Evolutionary conservation across 2,797 vertebrate species (phyloP), one percentile per base, ranked within the genome.

Genomic region (Geotrypetes seraphini): DNA sequence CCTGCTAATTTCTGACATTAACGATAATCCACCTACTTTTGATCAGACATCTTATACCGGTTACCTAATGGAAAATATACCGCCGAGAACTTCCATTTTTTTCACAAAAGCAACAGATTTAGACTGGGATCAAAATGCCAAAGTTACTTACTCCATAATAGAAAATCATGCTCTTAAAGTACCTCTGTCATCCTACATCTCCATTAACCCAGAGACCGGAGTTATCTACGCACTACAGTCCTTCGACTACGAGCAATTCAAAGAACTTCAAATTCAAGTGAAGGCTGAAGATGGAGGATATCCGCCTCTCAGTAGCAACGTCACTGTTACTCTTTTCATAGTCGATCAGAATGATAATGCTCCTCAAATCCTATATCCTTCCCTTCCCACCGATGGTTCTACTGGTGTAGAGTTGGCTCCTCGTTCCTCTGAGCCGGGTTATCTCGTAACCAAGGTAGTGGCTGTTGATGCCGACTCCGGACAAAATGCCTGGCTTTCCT

Each of bases 381-480:
- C 35, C 1, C 4, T 50, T 10, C 61, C 60, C 2, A 52, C 28
- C 0, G 66, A 66, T 4, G 52, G 57, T 3, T 62, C 65, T 12
- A 60, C 46, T 0, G 59, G 54, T 12, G 53, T 34, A 16, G 41
- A 34, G 28, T 18, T 38, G 25, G 60, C 51, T 0, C 69, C 67
- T 5, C 58, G 36, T 2, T 54, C 65, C 1, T 60, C 53, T 33
- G 53, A 60, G 7, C 33, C 53, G 0, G 59, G 61, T 5, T 69
- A 64, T 53, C 56, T 86, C 22, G 56, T 83, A 9, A 80, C 72
- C 7, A 86, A 85, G 41, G 66, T 83, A 39, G 74, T 81, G 38
- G 77, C 71, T 7, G 73, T 81, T 67, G 78, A 82, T 30, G 58
- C 69, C 2, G 68, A 85, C 48, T 78, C 71, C 8, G 79, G 78